Conservation (phyloP, 2,797 vertebrate genomes). For the Chelonia mydas region DNA sequence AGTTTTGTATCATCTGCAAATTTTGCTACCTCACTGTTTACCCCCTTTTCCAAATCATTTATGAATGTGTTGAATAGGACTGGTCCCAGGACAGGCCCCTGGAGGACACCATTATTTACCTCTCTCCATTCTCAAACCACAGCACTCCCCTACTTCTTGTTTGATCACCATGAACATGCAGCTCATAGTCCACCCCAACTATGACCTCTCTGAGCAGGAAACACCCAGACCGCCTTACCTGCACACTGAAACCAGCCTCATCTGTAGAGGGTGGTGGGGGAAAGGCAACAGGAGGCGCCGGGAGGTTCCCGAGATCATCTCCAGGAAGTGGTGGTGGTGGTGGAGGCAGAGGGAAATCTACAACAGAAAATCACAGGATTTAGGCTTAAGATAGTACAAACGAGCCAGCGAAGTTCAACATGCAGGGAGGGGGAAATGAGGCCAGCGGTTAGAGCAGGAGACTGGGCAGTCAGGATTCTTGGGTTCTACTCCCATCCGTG, state of each 20-base stretch:
- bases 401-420: background rate
- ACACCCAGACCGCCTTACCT: conserved; percentile 77
- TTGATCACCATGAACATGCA: background rate
- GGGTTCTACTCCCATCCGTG: background rate
- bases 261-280: conserved; percentile 86
- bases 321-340: conserved; percentile 85
- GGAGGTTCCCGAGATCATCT: conserved; percentile 82
- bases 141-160: background rate
- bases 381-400: background rate
- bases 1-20: too few relatives aligned
- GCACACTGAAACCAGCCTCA: conserved; percentile 79
- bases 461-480: background rate
- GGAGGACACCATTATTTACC: too few relatives aligned
- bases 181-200: background rate
- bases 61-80: too few relatives aligned
- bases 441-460: background rate
- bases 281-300: conserved; percentile 82
- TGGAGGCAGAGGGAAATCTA: conserved; percentile 87
- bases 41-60: too few relatives aligned
- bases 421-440: background rate
- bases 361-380: conserved; percentile 50
- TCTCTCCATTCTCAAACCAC: conserved; percentile 8
- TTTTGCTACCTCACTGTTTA: too few relatives aligned
- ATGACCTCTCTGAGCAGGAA: background rate
- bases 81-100: too few relatives aligned